These are phyloP conservation scores for Xenops minutus DNA, from an alignment of 2,797 vertebrate genomes.

Conservation along the genomic window DNA sequence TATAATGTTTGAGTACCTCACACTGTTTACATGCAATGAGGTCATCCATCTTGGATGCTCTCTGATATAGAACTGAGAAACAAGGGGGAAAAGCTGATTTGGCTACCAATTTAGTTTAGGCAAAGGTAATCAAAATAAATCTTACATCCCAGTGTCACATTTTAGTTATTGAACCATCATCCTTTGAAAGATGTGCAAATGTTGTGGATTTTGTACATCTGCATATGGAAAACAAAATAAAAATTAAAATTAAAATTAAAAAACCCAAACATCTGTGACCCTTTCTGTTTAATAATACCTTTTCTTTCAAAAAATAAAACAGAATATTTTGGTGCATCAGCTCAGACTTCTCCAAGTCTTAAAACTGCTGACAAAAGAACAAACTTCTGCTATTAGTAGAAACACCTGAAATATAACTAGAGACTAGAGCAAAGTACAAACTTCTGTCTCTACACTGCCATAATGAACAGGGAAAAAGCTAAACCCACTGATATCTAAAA, in stretches of 20 bases:
- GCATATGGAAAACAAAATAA: not conserved
- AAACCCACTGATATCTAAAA: not conserved
- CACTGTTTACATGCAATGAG: not conserved
- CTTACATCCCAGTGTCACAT: accelerated
- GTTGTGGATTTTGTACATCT: not conserved
- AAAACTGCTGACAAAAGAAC: not conserved
- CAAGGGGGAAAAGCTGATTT: not conserved
- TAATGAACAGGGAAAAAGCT: not conserved
- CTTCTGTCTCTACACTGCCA: not conserved
- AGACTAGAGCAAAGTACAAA: not conserved
- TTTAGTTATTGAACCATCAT: not conserved
- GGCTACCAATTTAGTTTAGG: not conserved
- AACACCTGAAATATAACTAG: not conserved
- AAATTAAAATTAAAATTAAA: not conserved
- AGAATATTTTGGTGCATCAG: not conserved
- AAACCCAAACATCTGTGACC: accelerated
- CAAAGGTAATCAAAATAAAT: not conserved
- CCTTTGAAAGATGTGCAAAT: not conserved
- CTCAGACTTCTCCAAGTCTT: not conserved
- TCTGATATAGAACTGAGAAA: not conserved
- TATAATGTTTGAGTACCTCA: not conserved
- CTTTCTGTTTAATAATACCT: not conserved
- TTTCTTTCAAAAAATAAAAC: not conserved
- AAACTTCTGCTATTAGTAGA: not conserved
- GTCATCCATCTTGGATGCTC: not conserved